Conservation (phyloP, 2,113 vertebrate genomes). For the Copsychus sechellarum region DNA sequence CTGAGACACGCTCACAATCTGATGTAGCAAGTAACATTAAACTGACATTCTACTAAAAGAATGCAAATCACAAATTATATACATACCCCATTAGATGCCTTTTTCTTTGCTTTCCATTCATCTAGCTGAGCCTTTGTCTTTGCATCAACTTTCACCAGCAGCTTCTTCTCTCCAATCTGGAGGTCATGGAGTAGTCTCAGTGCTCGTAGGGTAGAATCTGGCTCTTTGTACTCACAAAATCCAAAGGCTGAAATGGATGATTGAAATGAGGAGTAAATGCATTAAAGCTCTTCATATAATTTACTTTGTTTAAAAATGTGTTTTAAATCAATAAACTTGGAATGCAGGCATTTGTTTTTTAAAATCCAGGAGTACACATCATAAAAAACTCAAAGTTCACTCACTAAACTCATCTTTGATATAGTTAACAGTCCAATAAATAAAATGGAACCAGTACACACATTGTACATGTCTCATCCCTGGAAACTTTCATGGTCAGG, state of each 20-base stretch:
- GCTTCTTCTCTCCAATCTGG: constrained; percentile 95
- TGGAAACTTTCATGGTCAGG: background rate
- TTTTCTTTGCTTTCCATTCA: constrained; percentile 98
- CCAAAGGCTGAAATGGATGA: constrained; percentile 85
- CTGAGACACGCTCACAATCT: background rate
- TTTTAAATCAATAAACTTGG: background rate
- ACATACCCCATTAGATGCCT: constrained; percentile 90
- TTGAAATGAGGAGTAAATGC: background rate
- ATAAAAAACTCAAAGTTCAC: background rate
- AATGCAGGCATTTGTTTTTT: background rate
- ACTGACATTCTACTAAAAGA: background rate
- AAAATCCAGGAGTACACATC: background rate
- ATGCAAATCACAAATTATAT: background rate
- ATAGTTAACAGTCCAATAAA: background rate
- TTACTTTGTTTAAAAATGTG: background rate
- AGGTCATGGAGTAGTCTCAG: constrained; percentile 93
- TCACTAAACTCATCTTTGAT: background rate
- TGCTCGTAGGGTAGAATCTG: constrained; percentile 93
- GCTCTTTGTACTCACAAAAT: constrained; percentile 99
- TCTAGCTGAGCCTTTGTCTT: constrained; percentile 98
- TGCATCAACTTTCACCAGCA: constrained; percentile 97
- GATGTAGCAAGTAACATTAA: background rate
- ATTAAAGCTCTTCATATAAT: background rate
- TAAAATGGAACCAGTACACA: background rate
- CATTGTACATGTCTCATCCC: background rate